phyloP scores from a whole-genome alignment of 2,888 invertebrate genomes.

The Eristalinus aeneus region DNA sequence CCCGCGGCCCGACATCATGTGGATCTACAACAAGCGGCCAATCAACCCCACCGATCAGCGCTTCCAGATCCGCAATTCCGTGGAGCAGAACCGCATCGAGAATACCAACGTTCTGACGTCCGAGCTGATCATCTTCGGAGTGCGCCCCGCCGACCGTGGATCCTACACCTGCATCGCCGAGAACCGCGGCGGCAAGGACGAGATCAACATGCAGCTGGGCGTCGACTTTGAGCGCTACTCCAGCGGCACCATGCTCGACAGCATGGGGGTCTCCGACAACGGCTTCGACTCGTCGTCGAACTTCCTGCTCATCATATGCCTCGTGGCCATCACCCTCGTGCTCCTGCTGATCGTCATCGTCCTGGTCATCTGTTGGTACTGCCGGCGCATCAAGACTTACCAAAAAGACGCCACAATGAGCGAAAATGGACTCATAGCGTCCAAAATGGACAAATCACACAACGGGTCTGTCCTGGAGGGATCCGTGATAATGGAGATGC shows the following conservation, averaged over 20 bases:
- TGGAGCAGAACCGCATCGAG: slow-evolving; percentile 74
- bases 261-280: slow-evolving; percentile 77
- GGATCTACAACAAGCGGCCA: slow-evolving; percentile 81
- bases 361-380: slow-evolving; percentile 82
- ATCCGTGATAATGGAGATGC: slow-evolving; percentile 90
- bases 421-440: slow-evolving; percentile 79
- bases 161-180: slow-evolving; percentile 90
- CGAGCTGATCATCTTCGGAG: slow-evolving; percentile 85
- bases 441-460: slow-evolving; percentile 82
- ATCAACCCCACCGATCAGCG: slow-evolving; percentile 76
- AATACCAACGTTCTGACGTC: slow-evolving; percentile 74
- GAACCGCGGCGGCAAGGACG: slow-evolving; percentile 90
- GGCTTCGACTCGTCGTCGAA: slow-evolving; percentile 80
- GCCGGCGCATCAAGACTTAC: slow-evolving; percentile 81
- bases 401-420: slow-evolving; percentile 81
- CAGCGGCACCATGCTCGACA: slow-evolving; percentile 76
- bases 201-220: slow-evolving; percentile 87
- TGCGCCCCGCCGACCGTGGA: slow-evolving; percentile 85
- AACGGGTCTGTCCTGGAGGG: slow-evolving; percentile 88
- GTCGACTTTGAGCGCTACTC: slow-evolving; percentile 79
- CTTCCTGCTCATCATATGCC: slow-evolving; percentile 79
- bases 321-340: slow-evolving; percentile 83
- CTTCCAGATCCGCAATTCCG: slow-evolving; percentile 76
- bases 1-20: slow-evolving; percentile 89
- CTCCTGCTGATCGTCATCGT: slow-evolving; percentile 83